phyloP scores from a whole-genome alignment of 2,113 vertebrate species.

The Mus musculus region GRCm39 chr10:38954501-38955000 shows the following conservation, averaged over 20 bases:
- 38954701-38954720: slow-evolving; percentile 88
- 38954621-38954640: neutral
- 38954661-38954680: neutral
- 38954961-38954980: neutral
- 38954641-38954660: neutral
- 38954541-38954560: too few species aligned
- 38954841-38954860: slow-evolving; percentile 91
- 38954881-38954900: neutral
- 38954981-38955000: neutral
- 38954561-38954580: neutral
- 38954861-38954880: neutral
- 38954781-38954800: slow-evolving; percentile 90
- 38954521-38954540: too few species aligned
- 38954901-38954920: neutral
- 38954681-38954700: neutral
- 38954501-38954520: too few species aligned
- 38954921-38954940: neutral
- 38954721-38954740: slow-evolving; percentile 96
- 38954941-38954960: neutral
- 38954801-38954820: slow-evolving; percentile 91
- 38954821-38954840: slow-evolving; percentile 97
- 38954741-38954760: slow-evolving; percentile 92
- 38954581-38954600: neutral
- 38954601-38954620: slow-evolving; percentile 22
- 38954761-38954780: slow-evolving; percentile 96